Evolutionary conservation across 2,888 invertebrate genomes (phyloP).

Genomic region (Chymomyza procnemis): DNA sequence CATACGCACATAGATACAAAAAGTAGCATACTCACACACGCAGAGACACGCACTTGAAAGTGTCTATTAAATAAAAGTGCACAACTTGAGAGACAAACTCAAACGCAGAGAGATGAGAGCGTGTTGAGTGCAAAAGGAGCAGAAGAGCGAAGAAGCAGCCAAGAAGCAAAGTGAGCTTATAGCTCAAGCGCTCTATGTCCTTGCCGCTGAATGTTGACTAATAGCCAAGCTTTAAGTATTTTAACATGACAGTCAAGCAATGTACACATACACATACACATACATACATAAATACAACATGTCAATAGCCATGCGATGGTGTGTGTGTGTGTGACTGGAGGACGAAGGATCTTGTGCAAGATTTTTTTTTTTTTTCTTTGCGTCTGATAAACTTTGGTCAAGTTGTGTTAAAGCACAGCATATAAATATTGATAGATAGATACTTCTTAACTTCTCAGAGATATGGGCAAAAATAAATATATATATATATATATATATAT

Average conservation of each 20-base stretch:
- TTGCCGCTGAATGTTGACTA: slow-evolving; percentile 25
- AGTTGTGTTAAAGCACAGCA: background rate
- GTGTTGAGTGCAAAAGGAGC: too few relatives aligned
- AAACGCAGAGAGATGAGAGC: background rate
- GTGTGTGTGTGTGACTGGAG: background rate
- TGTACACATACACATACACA: background rate
- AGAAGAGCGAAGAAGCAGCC: background rate
- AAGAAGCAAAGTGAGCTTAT: background rate
- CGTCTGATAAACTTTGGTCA: background rate
- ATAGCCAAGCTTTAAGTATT: slow-evolving; percentile 31
- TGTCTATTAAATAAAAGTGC: slow-evolving; percentile 41
- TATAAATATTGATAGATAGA: background rate
- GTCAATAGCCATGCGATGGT: background rate
- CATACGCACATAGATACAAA: too few relatives aligned
- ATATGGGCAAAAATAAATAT: background rate
- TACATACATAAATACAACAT: background rate
- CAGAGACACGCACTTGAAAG: background rate
- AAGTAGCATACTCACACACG: background rate
- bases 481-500: too few relatives aligned
- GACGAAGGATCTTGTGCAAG: background rate
- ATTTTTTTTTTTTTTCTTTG: background rate
- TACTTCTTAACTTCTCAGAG: background rate
- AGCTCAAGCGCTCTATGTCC: slow-evolving; percentile 1
- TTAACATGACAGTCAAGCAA: slow-evolving; percentile 12
- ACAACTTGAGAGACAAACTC: slow-evolving; percentile 42